phyloP scores from a whole-genome alignment of 2,888 invertebrate genomes.

The Tholera decimalis region DNA sequence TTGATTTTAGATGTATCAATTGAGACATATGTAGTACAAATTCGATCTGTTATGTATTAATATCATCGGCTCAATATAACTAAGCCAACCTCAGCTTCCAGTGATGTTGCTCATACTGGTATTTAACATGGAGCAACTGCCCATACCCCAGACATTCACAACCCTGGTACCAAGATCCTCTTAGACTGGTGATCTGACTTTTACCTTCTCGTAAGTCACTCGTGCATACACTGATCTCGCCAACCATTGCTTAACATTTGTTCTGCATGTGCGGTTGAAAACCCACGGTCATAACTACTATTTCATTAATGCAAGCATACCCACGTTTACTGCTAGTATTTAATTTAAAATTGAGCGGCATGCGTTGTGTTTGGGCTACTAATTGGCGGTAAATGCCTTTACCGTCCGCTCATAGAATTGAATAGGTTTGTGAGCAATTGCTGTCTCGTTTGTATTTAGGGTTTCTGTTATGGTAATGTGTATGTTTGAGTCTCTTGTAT shows the following conservation, averaged over 20 bases:
- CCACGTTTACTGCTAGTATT: conserved; percentile 3
- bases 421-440: conserved; percentile 29
- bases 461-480: not conserved
- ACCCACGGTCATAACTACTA: not conserved
- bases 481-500: not conserved
- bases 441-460: conserved; percentile 10
- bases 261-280: not conserved
- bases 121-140: no score
- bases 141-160: no score
- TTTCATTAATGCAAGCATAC: not conserved
- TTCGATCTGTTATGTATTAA: no score
- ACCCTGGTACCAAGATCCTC: no score
- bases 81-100: no score
- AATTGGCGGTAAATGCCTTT: conserved; percentile 46
- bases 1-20: no score
- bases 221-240: not conserved
- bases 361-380: conserved; percentile 5
- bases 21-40: no score
- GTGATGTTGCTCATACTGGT: no score
- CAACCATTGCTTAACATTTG: not conserved
- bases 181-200: no score
- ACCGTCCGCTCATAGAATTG: conserved; percentile 1
- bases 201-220: no score
- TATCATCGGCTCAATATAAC: no score
- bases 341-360: conserved; percentile 12